A percentile compares a stretch with the other conserved stretches of the same genome.
These are phyloP conservation scores for Brachionichthys hirsutus DNA, from an alignment of 2,113 vertebrate species.

Conservation along the genomic window DNA sequence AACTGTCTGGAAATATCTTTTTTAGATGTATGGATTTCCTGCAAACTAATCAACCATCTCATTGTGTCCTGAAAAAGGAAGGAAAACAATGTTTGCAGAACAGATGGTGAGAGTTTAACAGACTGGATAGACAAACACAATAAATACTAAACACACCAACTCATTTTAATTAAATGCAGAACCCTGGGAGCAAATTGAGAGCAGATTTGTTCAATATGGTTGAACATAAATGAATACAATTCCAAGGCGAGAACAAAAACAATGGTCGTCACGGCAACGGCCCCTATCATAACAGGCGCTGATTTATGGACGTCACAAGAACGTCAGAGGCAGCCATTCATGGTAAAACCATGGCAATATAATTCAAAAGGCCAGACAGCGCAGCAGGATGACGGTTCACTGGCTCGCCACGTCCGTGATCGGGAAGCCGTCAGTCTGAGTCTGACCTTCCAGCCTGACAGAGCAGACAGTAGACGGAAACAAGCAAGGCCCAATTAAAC, in stretches of 20 bases:
- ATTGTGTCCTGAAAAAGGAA: background rate
- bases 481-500: background rate
- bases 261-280: conserved; percentile 8
- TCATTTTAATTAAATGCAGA: background rate
- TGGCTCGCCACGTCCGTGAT: conserved; percentile 22
- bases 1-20: background rate
- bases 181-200: background rate
- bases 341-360: conserved; percentile 20
- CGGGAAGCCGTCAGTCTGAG: conserved; percentile 43
- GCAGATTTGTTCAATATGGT: conserved; percentile 10
- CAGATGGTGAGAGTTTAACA: background rate
- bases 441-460: conserved; percentile 16
- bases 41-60: background rate
- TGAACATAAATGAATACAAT: conserved; percentile 30
- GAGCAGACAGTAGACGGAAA: conserved; percentile 22
- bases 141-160: background rate
- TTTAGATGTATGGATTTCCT: conserved; percentile 1
- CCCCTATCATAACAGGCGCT: conserved; percentile 12
- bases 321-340: conserved; percentile 22
- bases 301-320: conserved; percentile 23
- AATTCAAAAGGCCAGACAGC: conserved; percentile 3
- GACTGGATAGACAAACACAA: too few species aligned
- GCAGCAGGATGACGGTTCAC: conserved; percentile 43
- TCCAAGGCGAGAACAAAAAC: conserved; percentile 39
- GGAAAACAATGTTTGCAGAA: background rate